Evolutionary conservation across 2,888 invertebrate genomes (phyloP), one percentile per base, ranked within the genome.

Genomic region (Crocallis elinguaria): DNA sequence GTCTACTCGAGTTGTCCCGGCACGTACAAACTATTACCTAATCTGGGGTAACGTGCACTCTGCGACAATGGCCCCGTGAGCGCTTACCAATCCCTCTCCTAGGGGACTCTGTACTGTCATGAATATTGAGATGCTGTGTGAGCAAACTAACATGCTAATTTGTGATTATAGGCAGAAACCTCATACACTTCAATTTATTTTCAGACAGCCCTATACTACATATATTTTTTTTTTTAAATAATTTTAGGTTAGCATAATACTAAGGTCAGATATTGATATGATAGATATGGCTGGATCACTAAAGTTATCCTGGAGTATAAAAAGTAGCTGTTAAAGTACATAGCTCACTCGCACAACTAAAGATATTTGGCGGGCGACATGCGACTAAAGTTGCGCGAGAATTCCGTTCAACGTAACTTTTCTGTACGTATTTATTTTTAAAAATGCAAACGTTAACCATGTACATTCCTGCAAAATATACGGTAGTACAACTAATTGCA

Each of bases 1-100:
- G 61, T 67, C 61, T 61, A 67, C 61, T 67, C 64, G 69, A 63
- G 63, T 60, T 62, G 57, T 39, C 52, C 27, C 60, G 13, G 19
- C 42, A 53, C 32, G 42, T 37, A 48, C 48, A 30, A 33, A 25
- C 53, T 53, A 33, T 48, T 53, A 37, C 17, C 32, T 54, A 54
- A 54, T 48, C 53, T 54, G 48, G 25, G 53, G 48, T 19, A 19
- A 9, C 33, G n/a, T 54, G 43, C 53, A 49, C 53, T 54, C 37
- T 14, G 52, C 41, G 48, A 48, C 48, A 49, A 49, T 33, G 48
- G 38, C 32, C 36, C 32, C 36, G n/a, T 37, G 52, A 51, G 44
- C 32, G 38, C 33, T 35, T 37, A 19, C 30, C 32, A 38, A 48
- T 32, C 42, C 16, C 48, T 43, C 46, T 37, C 43, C 30, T 11